Base-by-base conservation (phyloP, 2,113 vertebrate genomes). In the Dascyllus trimaculatus region DNA sequence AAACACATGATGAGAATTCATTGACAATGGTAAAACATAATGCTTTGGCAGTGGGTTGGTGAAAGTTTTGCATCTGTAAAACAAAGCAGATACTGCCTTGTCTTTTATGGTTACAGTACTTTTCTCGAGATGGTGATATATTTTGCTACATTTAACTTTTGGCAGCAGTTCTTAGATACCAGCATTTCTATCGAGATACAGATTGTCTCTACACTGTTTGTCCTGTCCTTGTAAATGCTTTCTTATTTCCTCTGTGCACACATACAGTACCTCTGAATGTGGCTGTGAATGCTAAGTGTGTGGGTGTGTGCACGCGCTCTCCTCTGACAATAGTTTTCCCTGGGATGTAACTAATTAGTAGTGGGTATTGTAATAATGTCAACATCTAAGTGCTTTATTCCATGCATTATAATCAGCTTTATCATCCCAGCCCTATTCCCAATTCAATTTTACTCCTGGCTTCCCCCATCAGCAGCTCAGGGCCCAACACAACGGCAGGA, bases 291-390 rank as follows among this genome's bases (percentile, higher is more conserved):
- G 24, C 32, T 13, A 57, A 59, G 48, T 61, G 21, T 61, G 26
- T 68, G 17, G 24, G 13, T 45, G 5, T 25, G 74, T 57, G 15
- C 48, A 11, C 48, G 62, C 35, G 48, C 58, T 13, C 15, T 53
- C 65, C 54, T 14, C 61, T 65, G 56, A 79, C 75, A 61, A 58
- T 62, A 57, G 8, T 63, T 74, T 78, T 76, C 59, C 68, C 82
- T 25, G 2, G 1, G 56, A 61, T 74, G 65, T 80, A 81, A 81
- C 80, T 84, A 87, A 85, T 88, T 80, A 86, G 75, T 46, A 48
- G 65, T 56, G 61, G 81, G 74, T 90, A 66, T 75, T 86, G 70
- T 79, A 65, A 84, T 85, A 84, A 85, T 85, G 84, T 81, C 81
- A 76, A 79, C 80, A 82, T 88, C 64, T 74, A 82, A 85, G 70